Percentiles rank a stretch among this genome's conserved stretches.
phyloP scores from a whole-genome alignment of 2,888 invertebrate genomes.

The Leistus spinibarbis region DNA sequence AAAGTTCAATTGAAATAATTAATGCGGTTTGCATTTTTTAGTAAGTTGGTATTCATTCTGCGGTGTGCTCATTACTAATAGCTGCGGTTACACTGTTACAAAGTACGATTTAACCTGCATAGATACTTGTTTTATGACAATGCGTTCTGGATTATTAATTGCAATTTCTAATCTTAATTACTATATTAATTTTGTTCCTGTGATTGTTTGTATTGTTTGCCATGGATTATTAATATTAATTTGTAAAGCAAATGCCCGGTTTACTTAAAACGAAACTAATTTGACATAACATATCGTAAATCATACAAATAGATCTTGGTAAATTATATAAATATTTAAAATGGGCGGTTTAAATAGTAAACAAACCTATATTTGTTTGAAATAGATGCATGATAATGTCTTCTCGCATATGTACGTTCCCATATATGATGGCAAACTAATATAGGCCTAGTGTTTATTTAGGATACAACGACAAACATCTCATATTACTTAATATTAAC shows the following conservation, averaged over 20 bases:
- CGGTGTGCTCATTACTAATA: slow-evolving; percentile 18
- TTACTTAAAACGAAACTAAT: too few relatives aligned
- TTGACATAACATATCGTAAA: neutral
- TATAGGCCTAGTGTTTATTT: neutral
- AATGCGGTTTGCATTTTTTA: neutral
- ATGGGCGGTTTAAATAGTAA: neutral
- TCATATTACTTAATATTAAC: neutral
- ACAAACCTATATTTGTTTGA: neutral
- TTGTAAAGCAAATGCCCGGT: too few relatives aligned
- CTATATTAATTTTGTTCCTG: too few relatives aligned
- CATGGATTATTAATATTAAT: too few relatives aligned
- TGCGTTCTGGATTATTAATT: too few relatives aligned
- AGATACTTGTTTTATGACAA: neutral
- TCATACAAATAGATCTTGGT: neutral
- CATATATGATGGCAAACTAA: neutral
- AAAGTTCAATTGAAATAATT: slow-evolving; percentile 9
- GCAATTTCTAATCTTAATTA: too few relatives aligned
- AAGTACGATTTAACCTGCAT: slow-evolving; percentile 10
- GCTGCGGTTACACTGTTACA: neutral
- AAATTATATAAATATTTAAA: neutral
- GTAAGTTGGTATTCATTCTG: neutral
- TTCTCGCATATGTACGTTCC: neutral
- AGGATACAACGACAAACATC: neutral
- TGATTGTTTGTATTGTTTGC: too few relatives aligned
- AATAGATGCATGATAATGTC: neutral